phyloP scores from a whole-genome alignment of 2,888 invertebrate genomes.

The Pediacus dermestoides region DNA sequence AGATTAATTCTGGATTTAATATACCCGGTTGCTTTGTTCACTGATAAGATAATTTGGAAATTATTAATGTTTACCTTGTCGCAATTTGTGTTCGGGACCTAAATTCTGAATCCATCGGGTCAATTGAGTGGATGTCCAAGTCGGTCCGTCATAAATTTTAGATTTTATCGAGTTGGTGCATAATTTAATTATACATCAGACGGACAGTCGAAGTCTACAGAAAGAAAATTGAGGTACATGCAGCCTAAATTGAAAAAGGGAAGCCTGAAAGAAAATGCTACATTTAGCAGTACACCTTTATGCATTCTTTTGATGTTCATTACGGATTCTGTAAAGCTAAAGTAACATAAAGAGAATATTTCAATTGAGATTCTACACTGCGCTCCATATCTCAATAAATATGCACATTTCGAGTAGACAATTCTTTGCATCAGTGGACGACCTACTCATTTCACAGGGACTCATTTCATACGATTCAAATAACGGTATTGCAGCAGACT shows the following conservation, averaged over 20 bases:
- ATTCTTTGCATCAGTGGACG: conserved; percentile 8
- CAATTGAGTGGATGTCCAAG: no score
- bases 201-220: no score
- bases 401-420: conserved; percentile 11
- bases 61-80: no score
- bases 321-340: conserved; percentile 5
- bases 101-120: no score
- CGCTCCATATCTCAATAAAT: conserved; percentile 1
- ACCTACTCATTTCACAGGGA: conserved; percentile 7
- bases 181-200: no score
- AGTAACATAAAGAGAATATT: conserved; percentile 7
- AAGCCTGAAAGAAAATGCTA: no score
- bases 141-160: no score
- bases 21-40: no score
- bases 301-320: conserved; percentile 16
- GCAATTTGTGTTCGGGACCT: no score
- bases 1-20: neutral
- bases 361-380: conserved; percentile 7
- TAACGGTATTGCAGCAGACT: neutral
- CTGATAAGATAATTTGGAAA: no score
- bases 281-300: no score
- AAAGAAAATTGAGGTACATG: neutral
- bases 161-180: no score
- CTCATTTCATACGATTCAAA: neutral
- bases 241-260: neutral